Conservation (phyloP, 2,888 invertebrate genomes). For the Laspeyria flexula region DNA sequence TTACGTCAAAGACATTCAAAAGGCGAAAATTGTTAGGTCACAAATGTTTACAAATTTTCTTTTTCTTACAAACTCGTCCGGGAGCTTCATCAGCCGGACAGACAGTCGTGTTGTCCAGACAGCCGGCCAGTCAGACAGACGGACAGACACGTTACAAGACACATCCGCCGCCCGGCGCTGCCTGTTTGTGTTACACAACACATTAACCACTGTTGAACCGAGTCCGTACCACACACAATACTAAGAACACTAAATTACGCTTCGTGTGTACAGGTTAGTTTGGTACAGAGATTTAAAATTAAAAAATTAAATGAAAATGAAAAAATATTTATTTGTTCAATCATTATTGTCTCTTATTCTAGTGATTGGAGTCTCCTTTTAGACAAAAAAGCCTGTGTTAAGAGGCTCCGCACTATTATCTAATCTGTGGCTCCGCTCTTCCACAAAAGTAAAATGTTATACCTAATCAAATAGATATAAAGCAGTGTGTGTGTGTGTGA, state of each 20-base stretch:
- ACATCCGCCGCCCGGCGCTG: slow-evolving; percentile 39
- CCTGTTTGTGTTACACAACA: slow-evolving; percentile 60
- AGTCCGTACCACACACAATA: slow-evolving; percentile 50
- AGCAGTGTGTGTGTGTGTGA: too few species aligned
- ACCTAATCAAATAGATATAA: too few species aligned
- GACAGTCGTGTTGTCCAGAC: slow-evolving; percentile 3
- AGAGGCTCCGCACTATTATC: too few species aligned
- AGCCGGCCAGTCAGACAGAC: slow-evolving; percentile 31
- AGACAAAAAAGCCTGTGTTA: too few species aligned
- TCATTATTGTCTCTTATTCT: too few species aligned
- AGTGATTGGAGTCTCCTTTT: too few species aligned
- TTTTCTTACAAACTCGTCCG: background rate
- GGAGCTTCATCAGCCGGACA: background rate
- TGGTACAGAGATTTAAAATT: slow-evolving; percentile 32
- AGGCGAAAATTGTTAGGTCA: too few species aligned
- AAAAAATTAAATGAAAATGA: too few species aligned
- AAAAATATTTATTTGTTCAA: too few species aligned
- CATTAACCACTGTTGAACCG: slow-evolving; percentile 54
- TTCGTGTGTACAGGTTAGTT: slow-evolving; percentile 50
- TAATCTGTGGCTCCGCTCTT: too few species aligned
- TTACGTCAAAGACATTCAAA: too few species aligned
- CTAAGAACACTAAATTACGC: slow-evolving; percentile 72
- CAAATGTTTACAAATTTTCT: background rate
- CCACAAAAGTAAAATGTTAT: too few species aligned
- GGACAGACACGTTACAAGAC: slow-evolving; percentile 37